Evolutionary conservation across 1,140 invertebrate species (phyloP), one percentile per base, ranked within the genome.

Genomic region (Acromyrmex heyeri): DNA sequence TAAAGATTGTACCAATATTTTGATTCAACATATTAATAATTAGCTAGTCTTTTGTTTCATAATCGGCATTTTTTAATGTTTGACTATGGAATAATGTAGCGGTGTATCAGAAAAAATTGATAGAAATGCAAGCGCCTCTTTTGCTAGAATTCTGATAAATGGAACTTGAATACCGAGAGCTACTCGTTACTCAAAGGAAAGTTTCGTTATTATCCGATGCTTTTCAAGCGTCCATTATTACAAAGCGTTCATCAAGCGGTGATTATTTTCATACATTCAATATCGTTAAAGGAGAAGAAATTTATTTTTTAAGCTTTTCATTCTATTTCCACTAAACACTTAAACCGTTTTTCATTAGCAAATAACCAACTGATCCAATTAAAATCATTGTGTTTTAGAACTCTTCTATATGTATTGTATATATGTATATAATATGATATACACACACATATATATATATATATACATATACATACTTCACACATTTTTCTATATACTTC

Each of bases 241-340:
- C 34, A 38, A 38, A 38, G 34, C 0, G 34, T 38, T 38, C 7
- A 38, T 38, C 6, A 38, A 8, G 7, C 34, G 34, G 34, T 38
- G 1, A 82, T 83, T 83, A 48, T 83, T 83, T 73, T 67, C 38
- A 83, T 73, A 50, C 24, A 82, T 73, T 83, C 48, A 30, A 18
- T 14, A 18, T n/a, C 21, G 27, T 59, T 72, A 72, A 34, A 27
- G 21, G 24, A 10, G 3, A 24, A 83, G n/a, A 73, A 83, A 73
- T 83, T 73, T 50, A 83, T 61, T 48, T 30, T 59, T 70, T n/a
- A 81, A 18, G 21, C 12, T 57, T 57, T 27, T 44, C 14, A 34
- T 79, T 16, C 7, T 24, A 27, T 81, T 57, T 4, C 8, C 2
- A 2, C 53, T 70, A 57, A 57, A 83, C 12, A 12, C 10, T 82